Conservation (phyloP, 2,888 invertebrate genomes). For the Anthoptus insignis region DNA sequence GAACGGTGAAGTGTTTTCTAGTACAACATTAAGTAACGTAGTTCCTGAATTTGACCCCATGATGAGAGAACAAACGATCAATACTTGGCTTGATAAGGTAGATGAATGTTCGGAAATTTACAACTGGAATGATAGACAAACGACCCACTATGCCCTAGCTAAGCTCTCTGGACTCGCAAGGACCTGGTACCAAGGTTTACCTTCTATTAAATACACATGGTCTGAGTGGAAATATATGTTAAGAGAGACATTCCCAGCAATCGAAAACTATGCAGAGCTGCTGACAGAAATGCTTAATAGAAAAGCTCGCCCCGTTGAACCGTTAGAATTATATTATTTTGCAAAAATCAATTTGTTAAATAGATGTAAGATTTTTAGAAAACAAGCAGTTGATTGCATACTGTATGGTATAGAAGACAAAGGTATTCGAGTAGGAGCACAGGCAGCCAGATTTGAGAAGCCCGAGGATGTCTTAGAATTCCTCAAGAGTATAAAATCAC, state of each 20-base stretch:
- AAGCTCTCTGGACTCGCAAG: conserved; percentile 9
- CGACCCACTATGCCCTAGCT: conserved; percentile 20
- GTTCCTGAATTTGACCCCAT: conserved; percentile 29
- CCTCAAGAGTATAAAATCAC: neutral
- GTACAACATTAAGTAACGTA: too few species aligned
- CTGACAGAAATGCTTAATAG: neutral
- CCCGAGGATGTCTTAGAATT: neutral
- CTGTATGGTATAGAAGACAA: conserved; percentile 17
- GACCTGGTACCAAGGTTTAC: neutral
- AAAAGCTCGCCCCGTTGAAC: conserved; percentile 10
- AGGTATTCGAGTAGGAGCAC: conserved; percentile 7
- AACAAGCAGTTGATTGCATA: conserved; percentile 19
- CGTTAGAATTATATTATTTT: conserved; percentile 22
- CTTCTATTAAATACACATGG: neutral
- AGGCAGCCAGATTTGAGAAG: neutral
- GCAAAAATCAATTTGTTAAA: conserved; percentile 6
- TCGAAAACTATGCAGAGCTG: neutral
- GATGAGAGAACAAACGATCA: conserved; percentile 9
- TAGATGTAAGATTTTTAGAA: conserved; percentile 18
- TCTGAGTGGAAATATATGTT: neutral
- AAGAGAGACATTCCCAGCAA: neutral
- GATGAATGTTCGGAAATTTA: conserved; percentile 22
- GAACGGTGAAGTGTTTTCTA: too few species aligned
- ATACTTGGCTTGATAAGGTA: conserved; percentile 11
- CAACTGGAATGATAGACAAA: conserved; percentile 15